Percentiles rank a stretch among this genome's conserved stretches.
Evolutionary conservation across 2,797 vertebrate genomes (phyloP).

Genomic region (Gallinago solitaria): DNA sequence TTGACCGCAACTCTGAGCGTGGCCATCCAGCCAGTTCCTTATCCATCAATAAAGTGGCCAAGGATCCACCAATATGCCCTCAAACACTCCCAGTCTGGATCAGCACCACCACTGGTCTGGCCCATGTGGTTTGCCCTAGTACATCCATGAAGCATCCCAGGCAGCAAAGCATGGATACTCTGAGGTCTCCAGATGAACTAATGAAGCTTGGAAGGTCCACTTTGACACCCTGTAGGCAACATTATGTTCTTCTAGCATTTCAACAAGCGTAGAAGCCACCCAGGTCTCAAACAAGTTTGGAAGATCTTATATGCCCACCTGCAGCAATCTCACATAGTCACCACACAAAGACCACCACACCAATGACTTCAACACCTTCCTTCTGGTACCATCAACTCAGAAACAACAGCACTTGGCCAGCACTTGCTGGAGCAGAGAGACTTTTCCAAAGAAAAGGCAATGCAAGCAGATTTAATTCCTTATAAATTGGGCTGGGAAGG

Average conservation of each 20-base stretch:
- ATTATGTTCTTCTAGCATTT: neutral
- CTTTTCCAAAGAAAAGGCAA: neutral
- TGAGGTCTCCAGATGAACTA: neutral
- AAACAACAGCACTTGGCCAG: neutral
- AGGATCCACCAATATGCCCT: neutral
- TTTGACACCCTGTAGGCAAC: neutral
- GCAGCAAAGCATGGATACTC: neutral
- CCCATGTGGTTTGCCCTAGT: no score
- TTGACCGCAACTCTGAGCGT: neutral
- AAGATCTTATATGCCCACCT: no score
- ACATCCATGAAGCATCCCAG: neutral
- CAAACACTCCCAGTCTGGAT: neutral
- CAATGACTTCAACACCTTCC: neutral
- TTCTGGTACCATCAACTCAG: neutral
- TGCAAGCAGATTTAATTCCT: neutral
- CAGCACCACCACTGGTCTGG: no score
- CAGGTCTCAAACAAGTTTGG: neutral
- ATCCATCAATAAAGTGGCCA: neutral
- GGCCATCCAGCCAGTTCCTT: neutral
- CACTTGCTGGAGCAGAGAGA: neutral
- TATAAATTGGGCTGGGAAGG: neutral
- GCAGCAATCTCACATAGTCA: neutral
- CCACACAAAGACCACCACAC: no score
- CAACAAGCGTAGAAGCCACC: neutral
- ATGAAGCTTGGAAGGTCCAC: neutral